A percentile compares a stretch with the other conserved stretches of the same genome.
Evolutionary conservation across 2,888 invertebrate genomes (phyloP).

Genomic region (Seira sanloemensis): DNA sequence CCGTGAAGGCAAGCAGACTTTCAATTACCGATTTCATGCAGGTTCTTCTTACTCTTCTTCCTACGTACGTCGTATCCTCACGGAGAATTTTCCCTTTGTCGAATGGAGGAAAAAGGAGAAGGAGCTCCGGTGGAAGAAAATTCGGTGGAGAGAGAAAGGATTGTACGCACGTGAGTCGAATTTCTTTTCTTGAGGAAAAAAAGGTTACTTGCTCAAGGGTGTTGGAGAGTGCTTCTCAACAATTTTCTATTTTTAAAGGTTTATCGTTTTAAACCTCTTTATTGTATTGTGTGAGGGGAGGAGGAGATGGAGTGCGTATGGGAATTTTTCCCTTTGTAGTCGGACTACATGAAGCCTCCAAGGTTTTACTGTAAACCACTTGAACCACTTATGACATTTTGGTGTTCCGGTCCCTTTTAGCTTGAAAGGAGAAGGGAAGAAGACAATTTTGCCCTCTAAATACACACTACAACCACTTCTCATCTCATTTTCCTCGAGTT

Average conservation of each 20-base stretch:
- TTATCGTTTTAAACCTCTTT: constrained; percentile 19
- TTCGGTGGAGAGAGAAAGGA: constrained; percentile 33
- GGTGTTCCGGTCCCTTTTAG: constrained; percentile 50
- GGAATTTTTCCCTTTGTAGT: no score
- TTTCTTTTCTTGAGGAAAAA: constrained; percentile 42
- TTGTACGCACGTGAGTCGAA: constrained; percentile 64
- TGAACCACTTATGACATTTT: constrained; percentile 62
- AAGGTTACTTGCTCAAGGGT: constrained; percentile 61
- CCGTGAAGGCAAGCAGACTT: constrained; percentile 40
- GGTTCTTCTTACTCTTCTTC: constrained; percentile 32
- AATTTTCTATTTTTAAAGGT: constrained; percentile 33
- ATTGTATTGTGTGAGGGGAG: constrained; percentile 21
- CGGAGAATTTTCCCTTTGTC: constrained; percentile 9
- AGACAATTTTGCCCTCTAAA: neutral
- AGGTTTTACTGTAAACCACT: constrained; percentile 32
- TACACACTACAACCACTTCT: neutral
- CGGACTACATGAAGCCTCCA: neutral
- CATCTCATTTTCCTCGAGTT: neutral
- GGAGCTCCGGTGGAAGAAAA: constrained; percentile 13
- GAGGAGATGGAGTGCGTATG: neutral
- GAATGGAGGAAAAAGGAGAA: constrained; percentile 15
- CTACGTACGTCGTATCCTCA: neutral
- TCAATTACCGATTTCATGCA: constrained; percentile 65
- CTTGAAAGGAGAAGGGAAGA: constrained; percentile 31
- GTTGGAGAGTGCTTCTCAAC: constrained; percentile 29